Evolutionary conservation across 2,113 vertebrate species (phyloP).

Genomic region (Notarius lentiginosus): DNA sequence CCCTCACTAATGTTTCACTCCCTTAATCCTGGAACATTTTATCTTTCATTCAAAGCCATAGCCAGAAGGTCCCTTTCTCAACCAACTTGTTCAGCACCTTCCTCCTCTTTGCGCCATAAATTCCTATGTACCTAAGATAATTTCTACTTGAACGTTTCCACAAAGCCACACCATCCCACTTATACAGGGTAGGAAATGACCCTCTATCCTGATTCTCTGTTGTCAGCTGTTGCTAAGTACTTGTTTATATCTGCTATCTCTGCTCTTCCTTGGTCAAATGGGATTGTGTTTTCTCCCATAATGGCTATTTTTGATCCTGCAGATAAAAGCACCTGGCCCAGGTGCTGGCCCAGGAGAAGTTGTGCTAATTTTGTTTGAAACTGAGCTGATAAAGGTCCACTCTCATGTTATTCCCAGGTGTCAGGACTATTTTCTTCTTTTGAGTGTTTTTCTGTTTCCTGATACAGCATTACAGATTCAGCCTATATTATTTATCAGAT

Average conservation of each 20-base stretch:
- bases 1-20: background rate
- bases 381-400: background rate
- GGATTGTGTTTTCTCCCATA: background rate
- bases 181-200: background rate
- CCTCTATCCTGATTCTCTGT: too few species aligned
- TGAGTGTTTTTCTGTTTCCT: background rate
- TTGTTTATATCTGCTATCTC: background rate
- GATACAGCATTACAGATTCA: background rate
- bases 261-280: too few species aligned
- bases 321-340: background rate
- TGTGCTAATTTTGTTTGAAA: background rate
- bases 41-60: background rate
- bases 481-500: background rate
- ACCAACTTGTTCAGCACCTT: background rate
- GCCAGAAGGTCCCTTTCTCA: background rate
- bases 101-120: background rate
- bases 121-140: too few species aligned
- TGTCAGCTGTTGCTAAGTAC: background rate
- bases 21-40: background rate
- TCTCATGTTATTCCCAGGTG: background rate
- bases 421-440: background rate
- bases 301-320: background rate
- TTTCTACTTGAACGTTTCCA: too few species aligned
- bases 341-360: background rate
- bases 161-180: background rate